Conservation (phyloP, 2,113 vertebrate species). For the Scomber japonicus region DNA sequence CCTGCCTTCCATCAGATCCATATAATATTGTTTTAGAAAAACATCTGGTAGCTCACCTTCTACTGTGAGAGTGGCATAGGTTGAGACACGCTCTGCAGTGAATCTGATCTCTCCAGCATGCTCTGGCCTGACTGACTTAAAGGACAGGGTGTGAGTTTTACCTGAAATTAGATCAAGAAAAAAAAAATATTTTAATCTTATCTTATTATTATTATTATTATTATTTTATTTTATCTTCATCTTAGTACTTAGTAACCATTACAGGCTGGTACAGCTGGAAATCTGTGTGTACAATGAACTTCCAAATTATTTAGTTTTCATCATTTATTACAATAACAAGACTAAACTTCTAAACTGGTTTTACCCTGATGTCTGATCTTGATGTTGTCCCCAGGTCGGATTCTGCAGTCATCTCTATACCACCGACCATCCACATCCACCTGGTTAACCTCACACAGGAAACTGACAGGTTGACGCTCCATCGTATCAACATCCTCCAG, state of each 20-base stretch:
- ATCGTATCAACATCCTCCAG: conserved; percentile 90
- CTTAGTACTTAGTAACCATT: not conserved
- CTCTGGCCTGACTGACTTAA: conserved; percentile 86
- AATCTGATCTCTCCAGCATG: conserved; percentile 94
- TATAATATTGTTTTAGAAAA: not conserved
- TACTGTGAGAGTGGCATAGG: conserved; percentile 89
- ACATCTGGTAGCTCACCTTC: conserved; percentile 85
- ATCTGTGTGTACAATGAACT: too few relatives aligned
- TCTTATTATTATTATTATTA: too few relatives aligned
- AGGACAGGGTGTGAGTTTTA: conserved; percentile 85
- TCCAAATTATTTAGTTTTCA: too few relatives aligned
- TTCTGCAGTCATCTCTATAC: conserved; percentile 89
- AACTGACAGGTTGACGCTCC: conserved; percentile 89
- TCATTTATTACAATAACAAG: too few relatives aligned
- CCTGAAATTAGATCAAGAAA: conserved; percentile 80
- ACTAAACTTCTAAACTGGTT: not conserved
- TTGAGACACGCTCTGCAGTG: conserved; percentile 91
- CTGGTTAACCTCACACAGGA: conserved; percentile 91
- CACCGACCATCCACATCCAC: conserved; percentile 92
- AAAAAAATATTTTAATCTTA: not conserved
- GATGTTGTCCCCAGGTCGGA: conserved; percentile 88
- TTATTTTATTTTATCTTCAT: not conserved
- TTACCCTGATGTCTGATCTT: conserved; percentile 91
- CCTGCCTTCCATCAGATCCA: not conserved
- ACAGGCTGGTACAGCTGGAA: too few relatives aligned